phyloP scores from a whole-genome alignment of 2,888 invertebrate species.

The Phoronis australis region DNA sequence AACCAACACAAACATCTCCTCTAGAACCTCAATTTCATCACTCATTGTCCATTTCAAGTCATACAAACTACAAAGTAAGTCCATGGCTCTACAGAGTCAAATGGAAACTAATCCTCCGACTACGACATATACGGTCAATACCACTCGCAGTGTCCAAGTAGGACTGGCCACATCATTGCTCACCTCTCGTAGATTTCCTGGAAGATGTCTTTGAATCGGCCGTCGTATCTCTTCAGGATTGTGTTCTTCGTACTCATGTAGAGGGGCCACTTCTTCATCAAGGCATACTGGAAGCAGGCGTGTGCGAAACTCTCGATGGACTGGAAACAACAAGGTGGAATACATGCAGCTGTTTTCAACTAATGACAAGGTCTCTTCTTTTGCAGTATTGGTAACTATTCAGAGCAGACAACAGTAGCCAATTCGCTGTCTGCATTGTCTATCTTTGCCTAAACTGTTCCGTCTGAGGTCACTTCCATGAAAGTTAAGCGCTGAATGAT shows the following conservation, averaged over 20 bases:
- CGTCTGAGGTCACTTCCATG: background rate
- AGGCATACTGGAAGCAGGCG: slow-evolving; percentile 79
- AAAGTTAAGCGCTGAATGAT: too few species aligned
- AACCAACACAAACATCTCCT: too few species aligned
- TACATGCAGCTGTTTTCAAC: too few species aligned
- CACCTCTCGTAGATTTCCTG: slow-evolving; percentile 79
- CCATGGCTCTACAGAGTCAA: too few species aligned
- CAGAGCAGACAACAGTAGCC: too few species aligned
- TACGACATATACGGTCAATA: slow-evolving; percentile 11
- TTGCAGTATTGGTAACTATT: too few species aligned
- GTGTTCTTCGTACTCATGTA: slow-evolving; percentile 89
- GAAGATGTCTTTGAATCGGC: slow-evolving; percentile 87
- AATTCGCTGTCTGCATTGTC: too few species aligned
- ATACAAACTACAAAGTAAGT: too few species aligned
- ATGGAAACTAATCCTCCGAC: too few species aligned
- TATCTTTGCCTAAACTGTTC: background rate
- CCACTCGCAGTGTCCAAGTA: background rate
- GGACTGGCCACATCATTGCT: slow-evolving; percentile 20
- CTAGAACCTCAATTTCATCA: too few species aligned
- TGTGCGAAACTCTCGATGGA: slow-evolving; percentile 79
- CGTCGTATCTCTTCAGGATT: slow-evolving; percentile 81
- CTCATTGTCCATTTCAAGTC: too few species aligned
- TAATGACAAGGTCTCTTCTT: too few species aligned
- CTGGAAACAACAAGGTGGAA: slow-evolving; percentile 27
- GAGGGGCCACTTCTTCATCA: slow-evolving; percentile 81